A percentile compares a stretch with the other conserved stretches of the same genome.
Evolutionary conservation across 1,140 invertebrate genomes (phyloP).

Genomic region (Dolichoris vasculosae): DNA sequence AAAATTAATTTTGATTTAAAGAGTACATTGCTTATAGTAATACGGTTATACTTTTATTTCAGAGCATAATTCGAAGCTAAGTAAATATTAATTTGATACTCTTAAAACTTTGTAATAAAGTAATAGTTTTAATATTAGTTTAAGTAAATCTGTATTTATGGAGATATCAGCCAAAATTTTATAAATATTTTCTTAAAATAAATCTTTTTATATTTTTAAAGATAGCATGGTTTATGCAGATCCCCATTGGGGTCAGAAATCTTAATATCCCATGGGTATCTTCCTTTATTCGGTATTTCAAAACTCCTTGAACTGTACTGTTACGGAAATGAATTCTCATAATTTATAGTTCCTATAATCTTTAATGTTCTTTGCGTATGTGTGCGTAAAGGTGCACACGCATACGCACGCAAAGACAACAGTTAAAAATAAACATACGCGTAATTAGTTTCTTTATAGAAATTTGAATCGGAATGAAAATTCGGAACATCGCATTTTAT

Average conservation of each 20-base stretch:
- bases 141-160: not conserved
- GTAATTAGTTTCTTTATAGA: too few relatives aligned
- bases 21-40: too few relatives aligned
- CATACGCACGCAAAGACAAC: too few relatives aligned
- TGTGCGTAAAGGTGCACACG: too few relatives aligned
- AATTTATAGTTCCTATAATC: not conserved
- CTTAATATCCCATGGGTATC: slow-evolving; percentile 3
- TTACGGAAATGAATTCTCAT: slow-evolving; percentile 2
- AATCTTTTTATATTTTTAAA: slow-evolving; percentile 10
- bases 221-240: not conserved
- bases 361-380: not conserved
- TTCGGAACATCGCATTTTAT: too few relatives aligned
- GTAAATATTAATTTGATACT: not conserved
- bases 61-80: too few relatives aligned
- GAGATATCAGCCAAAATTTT: not conserved
- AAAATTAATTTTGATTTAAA: too few relatives aligned
- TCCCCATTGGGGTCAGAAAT: slow-evolving; percentile 8
- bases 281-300: slow-evolving; percentile 14
- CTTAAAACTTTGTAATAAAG: not conserved
- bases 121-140: not conserved
- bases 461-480: too few relatives aligned
- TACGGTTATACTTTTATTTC: too few relatives aligned
- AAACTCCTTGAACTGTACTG: not conserved
- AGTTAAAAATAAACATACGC: too few relatives aligned
- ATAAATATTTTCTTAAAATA: slow-evolving; percentile 18